A percentile compares a stretch with the other conserved stretches of the same genome.
Evolutionary conservation across 30 jellyfish, hydroid and myxozoan genomes (phyloP).

Genomic region (Clytia hemisphaerica): DNA sequence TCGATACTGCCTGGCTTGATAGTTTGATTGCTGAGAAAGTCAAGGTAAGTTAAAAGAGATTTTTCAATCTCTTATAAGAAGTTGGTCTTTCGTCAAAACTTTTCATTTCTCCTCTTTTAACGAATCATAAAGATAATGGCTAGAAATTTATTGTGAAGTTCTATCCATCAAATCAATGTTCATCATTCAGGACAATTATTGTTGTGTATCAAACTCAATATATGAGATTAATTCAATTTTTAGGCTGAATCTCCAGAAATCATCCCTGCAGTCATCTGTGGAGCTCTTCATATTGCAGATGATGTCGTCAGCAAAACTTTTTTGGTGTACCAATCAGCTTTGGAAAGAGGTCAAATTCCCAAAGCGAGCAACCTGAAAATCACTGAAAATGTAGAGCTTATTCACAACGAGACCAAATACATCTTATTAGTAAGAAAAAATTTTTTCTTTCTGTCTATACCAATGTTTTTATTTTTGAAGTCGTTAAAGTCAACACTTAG

Average conservation of each 20-base stretch:
- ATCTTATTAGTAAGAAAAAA: constrained; percentile 41
- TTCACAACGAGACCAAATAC: constrained; percentile 64
- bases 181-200: too few species aligned
- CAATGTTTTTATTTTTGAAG: too few species aligned
- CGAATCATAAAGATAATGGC: too few species aligned
- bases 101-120: too few species aligned
- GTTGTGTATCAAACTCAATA: too few species aligned
- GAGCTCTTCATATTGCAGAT: constrained; percentile 89
- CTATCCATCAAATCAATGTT: too few species aligned
- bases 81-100: too few species aligned
- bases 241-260: constrained; percentile 89
- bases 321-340: constrained; percentile 74
- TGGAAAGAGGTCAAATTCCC: constrained; percentile 94
- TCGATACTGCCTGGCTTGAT: constrained; percentile 96
- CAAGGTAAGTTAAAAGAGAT: constrained; percentile 78
- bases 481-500: too few species aligned
- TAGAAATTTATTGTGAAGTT: too few species aligned
- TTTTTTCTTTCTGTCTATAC: too few species aligned
- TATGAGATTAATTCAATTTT: neutral
- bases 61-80: too few species aligned
- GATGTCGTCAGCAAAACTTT: constrained; percentile 43
- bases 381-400: constrained; percentile 66
- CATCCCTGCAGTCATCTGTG: constrained; percentile 77
- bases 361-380: constrained; percentile 56
- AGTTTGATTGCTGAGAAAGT: constrained; percentile 80